These are phyloP conservation scores for Drosophila sproati DNA, from an alignment of 1,140 invertebrate species.

Conservation along the genomic window DNA sequence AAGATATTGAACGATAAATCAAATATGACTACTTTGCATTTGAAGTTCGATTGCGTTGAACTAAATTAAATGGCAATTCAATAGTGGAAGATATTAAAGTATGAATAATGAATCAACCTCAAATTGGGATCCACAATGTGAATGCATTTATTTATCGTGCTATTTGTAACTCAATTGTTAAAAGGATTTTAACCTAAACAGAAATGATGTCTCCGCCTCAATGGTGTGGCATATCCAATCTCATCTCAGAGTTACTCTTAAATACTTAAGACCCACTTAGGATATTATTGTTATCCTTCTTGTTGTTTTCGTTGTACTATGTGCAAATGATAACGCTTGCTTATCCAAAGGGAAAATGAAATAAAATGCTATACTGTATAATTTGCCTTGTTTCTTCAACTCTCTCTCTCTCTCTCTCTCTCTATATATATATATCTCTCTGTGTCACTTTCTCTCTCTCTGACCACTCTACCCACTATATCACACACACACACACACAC, in stretches of 20 bases:
- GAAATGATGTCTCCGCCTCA: no score
- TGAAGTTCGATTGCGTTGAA: not conserved
- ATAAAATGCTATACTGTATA: conserved; percentile 29
- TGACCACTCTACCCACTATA: conserved; percentile 16
- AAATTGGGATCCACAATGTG: no score
- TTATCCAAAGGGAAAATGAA: conserved; percentile 8
- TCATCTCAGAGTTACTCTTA: conserved; percentile 16
- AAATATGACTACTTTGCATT: not conserved
- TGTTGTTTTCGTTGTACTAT: conserved; percentile 16
- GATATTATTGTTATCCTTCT: not conserved
- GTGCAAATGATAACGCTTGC: conserved; percentile 36
- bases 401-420: not conserved
- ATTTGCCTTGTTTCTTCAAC: conserved; percentile 21
- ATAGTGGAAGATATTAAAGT: no score
- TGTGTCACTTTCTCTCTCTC: no score
- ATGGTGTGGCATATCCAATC: no score
- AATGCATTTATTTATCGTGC: no score
- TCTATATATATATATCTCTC: not conserved
- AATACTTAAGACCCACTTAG: conserved; percentile 35
- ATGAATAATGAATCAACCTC: no score
- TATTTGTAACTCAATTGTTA: no score
- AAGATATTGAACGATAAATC: not conserved
- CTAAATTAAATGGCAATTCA: no score
- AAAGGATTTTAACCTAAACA: no score
- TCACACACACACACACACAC: conserved; percentile 1